phyloP scores from a whole-genome alignment of 2,113 vertebrate genomes.

The Austrofundulus limnaeus region DNA sequence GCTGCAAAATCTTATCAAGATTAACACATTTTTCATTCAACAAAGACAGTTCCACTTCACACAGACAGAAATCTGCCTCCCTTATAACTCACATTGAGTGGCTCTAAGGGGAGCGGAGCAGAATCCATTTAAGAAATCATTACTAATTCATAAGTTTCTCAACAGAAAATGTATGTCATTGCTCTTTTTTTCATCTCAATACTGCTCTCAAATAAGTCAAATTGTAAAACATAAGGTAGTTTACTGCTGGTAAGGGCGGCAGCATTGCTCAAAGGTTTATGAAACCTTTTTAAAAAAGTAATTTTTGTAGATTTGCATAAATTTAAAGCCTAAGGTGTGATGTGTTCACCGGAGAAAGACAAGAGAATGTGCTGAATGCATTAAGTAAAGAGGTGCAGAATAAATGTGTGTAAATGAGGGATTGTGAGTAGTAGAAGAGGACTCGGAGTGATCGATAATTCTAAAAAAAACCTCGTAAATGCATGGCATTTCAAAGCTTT shows the following conservation, averaged over 20 bases:
- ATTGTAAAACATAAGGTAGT: constrained; percentile 21
- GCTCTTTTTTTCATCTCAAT: constrained; percentile 39
- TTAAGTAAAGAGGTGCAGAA: background rate
- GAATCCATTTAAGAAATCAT: constrained; percentile 69
- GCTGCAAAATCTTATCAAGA: constrained; percentile 36
- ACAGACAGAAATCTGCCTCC: constrained; percentile 57
- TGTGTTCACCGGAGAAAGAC: background rate
- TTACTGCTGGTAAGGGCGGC: constrained; percentile 29
- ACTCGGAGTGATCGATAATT: background rate
- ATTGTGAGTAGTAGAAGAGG: background rate
- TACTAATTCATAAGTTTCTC: constrained; percentile 64
- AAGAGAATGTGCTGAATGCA: background rate
- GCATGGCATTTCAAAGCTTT: too few relatives aligned
- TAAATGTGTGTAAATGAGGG: background rate
- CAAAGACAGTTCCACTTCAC: constrained; percentile 43
- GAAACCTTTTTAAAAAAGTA: background rate
- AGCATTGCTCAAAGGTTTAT: background rate
- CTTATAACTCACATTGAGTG: constrained; percentile 41
- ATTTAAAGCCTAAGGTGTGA: background rate
- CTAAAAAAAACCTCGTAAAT: too few relatives aligned
- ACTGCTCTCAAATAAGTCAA: constrained; percentile 33
- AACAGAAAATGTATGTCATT: constrained; percentile 56
- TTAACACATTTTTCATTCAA: constrained; percentile 56
- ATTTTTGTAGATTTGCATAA: background rate
- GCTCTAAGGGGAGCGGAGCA: constrained; percentile 55